Base-by-base conservation (phyloP, 2,797 vertebrate species). In the Martes flavigula region DNA sequence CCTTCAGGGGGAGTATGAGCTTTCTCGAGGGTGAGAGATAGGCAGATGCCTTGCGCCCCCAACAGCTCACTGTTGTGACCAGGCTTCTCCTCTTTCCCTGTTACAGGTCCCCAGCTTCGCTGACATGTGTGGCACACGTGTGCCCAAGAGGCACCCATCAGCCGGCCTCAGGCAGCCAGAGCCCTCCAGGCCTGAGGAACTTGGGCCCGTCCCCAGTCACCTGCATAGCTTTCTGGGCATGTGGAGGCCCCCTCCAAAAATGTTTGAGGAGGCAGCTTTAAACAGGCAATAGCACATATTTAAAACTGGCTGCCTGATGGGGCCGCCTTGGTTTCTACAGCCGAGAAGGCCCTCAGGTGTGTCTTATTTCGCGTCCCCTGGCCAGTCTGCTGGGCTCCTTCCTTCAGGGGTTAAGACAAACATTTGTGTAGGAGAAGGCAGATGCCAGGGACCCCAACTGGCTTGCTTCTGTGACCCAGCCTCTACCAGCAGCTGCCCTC, bases 51-150 rank as follows among this genome's bases (percentile, higher is more conserved):
- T 4, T 27, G 32, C 2, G 7, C 43, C 17, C 30, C 38, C 51
- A 40, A 20, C 51, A 77, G 43, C 51, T 78, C 17, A 10, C 20
- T 82, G 48, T 51, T 56, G 48, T 15, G 32, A 56, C 11, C 20
- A 23, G n/a, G 77, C 51, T n/a, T 56, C n/a, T 13, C 79, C 23
- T 13, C 17, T 0, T 1, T 20, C 54, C 32, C 1, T 1, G 40
- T 21, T 38, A 9, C 66, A 38, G 43, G 25, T 73, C 7, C 18
- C 32, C 12, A 6, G 35, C 25, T 27, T 20, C 3, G 23, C n/a
- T 11, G 17, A 27, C 1, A 1, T 1, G 40, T 30, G 25, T 2
- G 1, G 11, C 23, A 11, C 21, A 13, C 3, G 0, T 5, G 7
- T 73, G 56, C 21, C 3, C 64, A 21, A 4, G 5, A 27, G 70